Evolutionary conservation across 2,113 vertebrate species (phyloP).

Genomic region (Centropus bengalensis): DNA sequence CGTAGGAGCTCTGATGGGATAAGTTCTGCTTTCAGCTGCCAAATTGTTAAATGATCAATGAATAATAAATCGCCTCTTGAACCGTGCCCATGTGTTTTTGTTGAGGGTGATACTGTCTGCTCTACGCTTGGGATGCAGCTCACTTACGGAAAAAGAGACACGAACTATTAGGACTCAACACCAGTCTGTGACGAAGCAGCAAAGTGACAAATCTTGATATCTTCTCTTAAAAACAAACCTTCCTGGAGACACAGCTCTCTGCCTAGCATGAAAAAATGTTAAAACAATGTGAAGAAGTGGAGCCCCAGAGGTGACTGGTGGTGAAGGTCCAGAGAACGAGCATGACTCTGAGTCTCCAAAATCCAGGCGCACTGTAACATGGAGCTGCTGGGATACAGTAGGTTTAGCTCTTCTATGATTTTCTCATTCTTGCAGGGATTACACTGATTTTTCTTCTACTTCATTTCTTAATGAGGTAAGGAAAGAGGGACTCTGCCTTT

Average conservation of each 20-base stretch:
- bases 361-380: background rate
- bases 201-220: background rate
- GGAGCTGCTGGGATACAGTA: background rate
- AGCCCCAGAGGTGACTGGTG: background rate
- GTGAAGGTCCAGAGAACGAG: background rate
- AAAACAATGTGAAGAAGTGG: background rate
- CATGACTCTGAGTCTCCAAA: background rate
- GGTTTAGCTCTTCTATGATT: background rate
- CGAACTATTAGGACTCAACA: background rate
- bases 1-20: background rate
- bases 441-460: background rate
- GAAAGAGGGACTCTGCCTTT: background rate
- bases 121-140: background rate
- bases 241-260: background rate
- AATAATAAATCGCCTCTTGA: slow-evolving; percentile 33
- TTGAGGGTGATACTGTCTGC: background rate
- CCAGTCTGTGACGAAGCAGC: background rate
- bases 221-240: background rate
- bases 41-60: slow-evolving; percentile 36
- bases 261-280: background rate
- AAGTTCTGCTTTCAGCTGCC: slow-evolving; percentile 13
- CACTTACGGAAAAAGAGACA: background rate
- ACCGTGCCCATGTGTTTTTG: background rate
- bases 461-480: background rate
- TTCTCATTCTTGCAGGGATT: slow-evolving; percentile 22